Conservation (phyloP, 2,113 vertebrate genomes). For the Scomber japonicus region DNA sequence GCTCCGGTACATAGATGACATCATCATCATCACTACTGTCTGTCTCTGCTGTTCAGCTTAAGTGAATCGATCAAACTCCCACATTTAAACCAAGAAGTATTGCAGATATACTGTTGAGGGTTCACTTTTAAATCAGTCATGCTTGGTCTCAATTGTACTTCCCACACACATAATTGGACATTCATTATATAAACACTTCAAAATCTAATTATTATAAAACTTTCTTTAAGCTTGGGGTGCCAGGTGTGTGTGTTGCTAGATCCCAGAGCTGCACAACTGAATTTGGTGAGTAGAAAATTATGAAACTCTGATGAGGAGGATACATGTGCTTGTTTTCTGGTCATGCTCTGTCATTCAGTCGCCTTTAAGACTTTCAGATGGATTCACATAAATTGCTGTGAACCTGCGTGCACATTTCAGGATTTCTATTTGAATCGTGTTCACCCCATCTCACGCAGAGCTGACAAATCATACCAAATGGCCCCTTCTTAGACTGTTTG, state of each 20-base stretch:
- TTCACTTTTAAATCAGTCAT: too few species aligned
- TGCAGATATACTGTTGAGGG: background rate
- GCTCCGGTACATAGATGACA: slow-evolving; percentile 46
- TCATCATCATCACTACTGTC: slow-evolving; percentile 39
- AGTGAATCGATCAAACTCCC: background rate
- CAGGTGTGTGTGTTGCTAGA: background rate
- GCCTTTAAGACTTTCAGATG: slow-evolving; percentile 21
- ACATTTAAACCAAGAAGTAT: background rate
- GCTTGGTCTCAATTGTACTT: background rate
- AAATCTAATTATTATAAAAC: background rate
- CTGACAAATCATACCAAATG: slow-evolving; percentile 36
- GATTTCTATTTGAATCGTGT: slow-evolving; percentile 20
- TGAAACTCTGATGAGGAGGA: slow-evolving; percentile 13
- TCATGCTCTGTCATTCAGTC: background rate
- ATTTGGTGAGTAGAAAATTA: background rate
- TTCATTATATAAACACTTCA: background rate
- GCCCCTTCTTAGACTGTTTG: slow-evolving; percentile 26
- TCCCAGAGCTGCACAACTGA: background rate
- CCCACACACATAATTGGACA: background rate
- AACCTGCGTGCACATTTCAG: background rate
- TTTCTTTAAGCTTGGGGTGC: background rate
- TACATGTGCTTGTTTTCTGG: background rate
- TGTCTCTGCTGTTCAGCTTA: background rate
- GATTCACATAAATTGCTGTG: slow-evolving; percentile 6
- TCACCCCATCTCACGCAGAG: slow-evolving; percentile 23